Evolutionary conservation across 2,888 invertebrate genomes (phyloP), one percentile per base, ranked within the genome.

Genomic region (Platycheirus rosarum): DNA sequence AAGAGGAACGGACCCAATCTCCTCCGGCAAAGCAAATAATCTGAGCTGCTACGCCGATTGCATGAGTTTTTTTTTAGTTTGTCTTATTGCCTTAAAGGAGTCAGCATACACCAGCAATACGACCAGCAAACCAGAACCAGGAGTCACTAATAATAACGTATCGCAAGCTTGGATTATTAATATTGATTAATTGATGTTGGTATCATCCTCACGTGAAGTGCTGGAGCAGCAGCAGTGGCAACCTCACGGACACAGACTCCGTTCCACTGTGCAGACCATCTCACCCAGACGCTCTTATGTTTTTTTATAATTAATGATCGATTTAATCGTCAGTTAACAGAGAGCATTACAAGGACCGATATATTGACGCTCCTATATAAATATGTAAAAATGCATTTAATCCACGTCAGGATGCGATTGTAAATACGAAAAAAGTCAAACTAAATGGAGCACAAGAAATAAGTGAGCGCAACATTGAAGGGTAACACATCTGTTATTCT

Each of bases 311-410:
- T 82, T 82, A 82, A 82, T 82, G 82, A 68, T 73, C 82, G 66
- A 82, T 82, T 77, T 82, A 82, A 82, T 82, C 65, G 77, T 68
- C 82, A 77, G 71, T 63, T 82, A 77, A 63, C 71, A 77, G 82
- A 66, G 68, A 62, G 37, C 48, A 37, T n/a, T 40, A 80, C 65
- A 75, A 70, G 75, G 26, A 70, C 26, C 60, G 70, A 80, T 76
- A 80, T 76, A 75, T 66, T 40, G 14, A 13, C 6, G 23, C 40
- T 14, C 55, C 20, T 37, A 20, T 18, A n/a, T n/a, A n/a, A 9
- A 20, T 29, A 51, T 29, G 55, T 20, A 35, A 51, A 60, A 49
- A 53, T 75, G 51, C 70, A 60, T 60, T 65, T 70, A 60, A 75
- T 75, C 75, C 14, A 70, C 62, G 79, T 69, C 75, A 65, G 13